Percentiles rank a stretch among this genome's conserved stretches.
Evolutionary conservation across 2,113 vertebrate genomes (phyloP).

Genomic region (Gavialis gangeticus): DNA sequence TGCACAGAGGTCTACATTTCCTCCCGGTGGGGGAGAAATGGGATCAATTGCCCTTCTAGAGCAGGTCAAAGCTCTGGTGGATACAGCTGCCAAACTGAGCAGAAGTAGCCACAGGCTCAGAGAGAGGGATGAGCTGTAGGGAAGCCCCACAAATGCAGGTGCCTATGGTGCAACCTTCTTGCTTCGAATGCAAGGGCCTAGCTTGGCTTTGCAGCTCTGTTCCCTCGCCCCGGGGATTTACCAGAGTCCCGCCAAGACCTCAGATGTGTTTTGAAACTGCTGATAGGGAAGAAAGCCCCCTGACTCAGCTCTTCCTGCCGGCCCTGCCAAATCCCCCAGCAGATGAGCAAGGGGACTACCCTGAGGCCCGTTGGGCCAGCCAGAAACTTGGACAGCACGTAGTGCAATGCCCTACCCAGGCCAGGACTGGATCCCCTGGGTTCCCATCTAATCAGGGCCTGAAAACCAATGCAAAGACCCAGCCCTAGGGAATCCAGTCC

Average conservation of each 20-base stretch:
- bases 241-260: background rate
- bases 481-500: background rate
- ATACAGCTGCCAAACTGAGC: background rate
- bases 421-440: background rate
- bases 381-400: too few relatives aligned
- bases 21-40: background rate
- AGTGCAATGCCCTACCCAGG: background rate
- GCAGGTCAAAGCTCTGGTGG: background rate
- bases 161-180: too few relatives aligned
- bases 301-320: too few relatives aligned
- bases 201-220: accelerated
- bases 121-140: background rate
- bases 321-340: background rate
- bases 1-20: background rate
- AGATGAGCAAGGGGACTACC: too few relatives aligned
- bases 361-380: too few relatives aligned
- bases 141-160: background rate
- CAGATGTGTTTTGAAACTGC: background rate
- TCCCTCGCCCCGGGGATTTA: background rate
- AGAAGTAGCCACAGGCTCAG: background rate
- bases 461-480: background rate
- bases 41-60: background rate
- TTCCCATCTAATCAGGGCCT: background rate
- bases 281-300: too few relatives aligned
- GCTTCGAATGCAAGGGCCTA: background rate